phyloP scores from a whole-genome alignment of 1,140 invertebrate species.

The Tetragonula clypearis region DNA sequence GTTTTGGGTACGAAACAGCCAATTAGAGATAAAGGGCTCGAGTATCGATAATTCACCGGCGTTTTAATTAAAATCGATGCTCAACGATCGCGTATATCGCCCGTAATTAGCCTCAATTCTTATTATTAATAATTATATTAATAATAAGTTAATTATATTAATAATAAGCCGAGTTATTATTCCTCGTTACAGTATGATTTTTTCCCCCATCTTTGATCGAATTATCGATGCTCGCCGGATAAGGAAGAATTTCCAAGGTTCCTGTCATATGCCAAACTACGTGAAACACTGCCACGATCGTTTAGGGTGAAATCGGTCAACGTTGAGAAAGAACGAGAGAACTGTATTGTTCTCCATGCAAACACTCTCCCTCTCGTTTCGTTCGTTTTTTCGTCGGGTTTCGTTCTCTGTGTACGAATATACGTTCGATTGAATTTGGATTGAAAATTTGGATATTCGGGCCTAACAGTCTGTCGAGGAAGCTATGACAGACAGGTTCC shows the following conservation, averaged over 20 bases:
- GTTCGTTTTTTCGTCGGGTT: neutral
- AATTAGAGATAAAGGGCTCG: neutral
- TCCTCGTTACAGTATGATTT: neutral
- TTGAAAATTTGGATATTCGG: neutral
- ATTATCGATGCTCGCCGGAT: neutral
- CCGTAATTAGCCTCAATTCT: neutral
- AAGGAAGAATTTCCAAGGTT: neutral
- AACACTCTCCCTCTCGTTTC: neutral
- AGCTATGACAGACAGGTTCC: too few relatives aligned
- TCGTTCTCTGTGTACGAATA: neutral
- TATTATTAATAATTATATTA: too few relatives aligned
- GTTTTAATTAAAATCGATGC: neutral
- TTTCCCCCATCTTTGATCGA: neutral
- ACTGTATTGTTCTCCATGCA: too few relatives aligned
- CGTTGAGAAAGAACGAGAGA: neutral
- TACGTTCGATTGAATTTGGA: neutral
- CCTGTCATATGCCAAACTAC: neutral
- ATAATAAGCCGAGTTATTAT: neutral
- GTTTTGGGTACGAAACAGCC: constrained; percentile 77
- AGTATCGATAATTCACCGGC: neutral
- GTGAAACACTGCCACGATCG: neutral
- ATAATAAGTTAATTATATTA: too few relatives aligned
- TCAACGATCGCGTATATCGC: neutral
- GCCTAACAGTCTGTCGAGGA: too few relatives aligned
- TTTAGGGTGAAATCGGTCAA: neutral